Base-by-base conservation (phyloP, 2,797 vertebrate species). In the Brachyalestes nurse region DNA sequence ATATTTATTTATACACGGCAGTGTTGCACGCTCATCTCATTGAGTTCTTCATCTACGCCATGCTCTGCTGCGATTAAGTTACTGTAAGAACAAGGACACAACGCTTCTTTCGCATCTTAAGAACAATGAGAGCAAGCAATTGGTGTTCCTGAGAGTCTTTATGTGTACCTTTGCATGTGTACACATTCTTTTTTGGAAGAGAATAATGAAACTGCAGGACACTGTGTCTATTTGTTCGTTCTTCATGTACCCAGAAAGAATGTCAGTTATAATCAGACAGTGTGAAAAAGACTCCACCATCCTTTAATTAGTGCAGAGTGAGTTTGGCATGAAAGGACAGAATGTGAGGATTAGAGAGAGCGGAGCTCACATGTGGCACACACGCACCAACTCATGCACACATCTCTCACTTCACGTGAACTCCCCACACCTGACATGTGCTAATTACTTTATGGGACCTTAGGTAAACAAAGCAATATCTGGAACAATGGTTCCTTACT, bases 341-440 rank as follows among this genome's bases (percentile, higher is more conserved):
- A 69, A 64, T 42, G 61, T 64, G 16, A 65, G 58, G 47, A 72
- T 57, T 74, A 47, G 38, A 58, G 51, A 74, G 64, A 67, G 13
- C 51, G 16, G 40, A 23, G 21, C 34, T 40, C 49, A 69, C 62
- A n/a, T 71, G 23, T 69, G 55, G 57, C 10, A 21, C 17, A 42
- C 38, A 38, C 40, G 16, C 21, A 47, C 28, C 38, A 7, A 61
- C 58, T 9, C 23, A 61, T n/a, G 8, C n/a, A 58, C 55, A 21
- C 21, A 8, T 21, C 12, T 3, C 8, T 51, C 12, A 60, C 61
- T 34, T 82, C 79, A 83, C 79, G 61, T 87, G 77, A 85, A 79
- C 61, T 6, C n/a, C 8, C 28, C 51, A 7, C 66, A 73, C 72
- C 64, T 61, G 81, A 80, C 81, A 79, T 75, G 87, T 86, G 78